These are phyloP conservation scores for Lanius ludovicianus DNA, from an alignment of 2,113 vertebrate species.

Conservation along the genomic window DNA sequence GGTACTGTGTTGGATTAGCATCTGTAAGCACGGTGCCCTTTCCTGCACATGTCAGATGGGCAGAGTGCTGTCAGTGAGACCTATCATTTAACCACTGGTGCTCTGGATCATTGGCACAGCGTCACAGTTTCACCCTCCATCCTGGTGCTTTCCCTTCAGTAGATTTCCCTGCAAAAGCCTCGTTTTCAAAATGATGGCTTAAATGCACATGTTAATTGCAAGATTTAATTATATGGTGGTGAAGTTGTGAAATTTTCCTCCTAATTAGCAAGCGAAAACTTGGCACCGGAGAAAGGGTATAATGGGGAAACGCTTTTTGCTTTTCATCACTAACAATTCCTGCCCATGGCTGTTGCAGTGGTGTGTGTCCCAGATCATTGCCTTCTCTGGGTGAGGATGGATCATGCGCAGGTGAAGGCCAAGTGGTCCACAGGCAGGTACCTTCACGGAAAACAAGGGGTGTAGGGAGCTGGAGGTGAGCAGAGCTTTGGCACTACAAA, in stretches of 20 bases:
- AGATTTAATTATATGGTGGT: slow-evolving; percentile 39
- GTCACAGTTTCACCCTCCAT: background rate
- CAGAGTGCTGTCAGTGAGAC: slow-evolving; percentile 15
- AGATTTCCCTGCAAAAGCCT: slow-evolving; percentile 6
- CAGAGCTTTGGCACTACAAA: background rate
- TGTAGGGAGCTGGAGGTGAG: background rate
- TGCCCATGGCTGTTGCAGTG: background rate
- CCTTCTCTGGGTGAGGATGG: background rate
- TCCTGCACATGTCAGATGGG: background rate
- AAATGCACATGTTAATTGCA: slow-evolving; percentile 50
- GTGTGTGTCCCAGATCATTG: background rate
- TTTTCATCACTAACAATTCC: background rate
- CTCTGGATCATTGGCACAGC: slow-evolving; percentile 40
- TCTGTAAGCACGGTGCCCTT: background rate
- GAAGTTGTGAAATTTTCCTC: slow-evolving; percentile 44
- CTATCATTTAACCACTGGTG: slow-evolving; percentile 10
- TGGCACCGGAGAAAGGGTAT: background rate
- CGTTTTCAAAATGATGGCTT: slow-evolving; percentile 20
- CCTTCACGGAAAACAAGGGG: background rate
- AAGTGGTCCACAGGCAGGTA: background rate
- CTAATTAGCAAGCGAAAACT: slow-evolving; percentile 51
- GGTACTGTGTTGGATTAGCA: background rate
- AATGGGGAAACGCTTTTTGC: background rate
- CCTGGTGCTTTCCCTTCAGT: background rate
- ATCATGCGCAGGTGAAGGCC: background rate